Percentiles rank a stretch among this genome's conserved stretches.
phyloP scores from a whole-genome alignment of 2,113 vertebrate species.

The Phalacrocorax pelagicus region DNA sequence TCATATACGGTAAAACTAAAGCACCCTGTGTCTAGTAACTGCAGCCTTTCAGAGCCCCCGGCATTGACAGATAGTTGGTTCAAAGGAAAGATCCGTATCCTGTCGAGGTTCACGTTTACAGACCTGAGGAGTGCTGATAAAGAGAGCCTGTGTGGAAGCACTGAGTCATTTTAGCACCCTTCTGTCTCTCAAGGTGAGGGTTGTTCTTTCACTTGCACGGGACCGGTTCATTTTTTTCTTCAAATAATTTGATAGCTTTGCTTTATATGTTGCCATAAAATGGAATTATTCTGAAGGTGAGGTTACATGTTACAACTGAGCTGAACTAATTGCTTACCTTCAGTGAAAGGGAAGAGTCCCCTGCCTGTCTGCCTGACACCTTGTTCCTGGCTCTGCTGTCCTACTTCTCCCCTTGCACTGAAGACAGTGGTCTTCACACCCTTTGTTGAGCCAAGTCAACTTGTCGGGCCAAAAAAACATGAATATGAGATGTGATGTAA shows the following conservation, averaged over 20 bases:
- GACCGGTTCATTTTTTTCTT: background rate
- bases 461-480: background rate
- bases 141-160: background rate
- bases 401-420: background rate
- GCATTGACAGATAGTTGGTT: background rate
- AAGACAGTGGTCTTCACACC: background rate
- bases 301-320: background rate
- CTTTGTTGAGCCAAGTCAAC: background rate
- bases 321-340: background rate
- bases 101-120: background rate
- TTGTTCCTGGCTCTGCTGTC: background rate
- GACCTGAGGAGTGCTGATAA: background rate
- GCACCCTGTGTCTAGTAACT: background rate
- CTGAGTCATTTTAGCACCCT: background rate
- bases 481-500: background rate
- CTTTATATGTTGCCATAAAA: background rate
- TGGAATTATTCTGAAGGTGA: background rate
- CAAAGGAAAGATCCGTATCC: background rate
- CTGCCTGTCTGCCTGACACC: background rate
- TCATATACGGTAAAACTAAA: background rate
- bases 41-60: background rate
- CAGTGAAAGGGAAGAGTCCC: background rate
- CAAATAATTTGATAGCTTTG: background rate
- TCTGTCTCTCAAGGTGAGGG: background rate
- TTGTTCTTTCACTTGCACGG: background rate